A percentile compares a stretch with the other conserved stretches of the same genome.
Conservation (phyloP, 2,888 invertebrate species). For the Melieria omissa region DNA sequence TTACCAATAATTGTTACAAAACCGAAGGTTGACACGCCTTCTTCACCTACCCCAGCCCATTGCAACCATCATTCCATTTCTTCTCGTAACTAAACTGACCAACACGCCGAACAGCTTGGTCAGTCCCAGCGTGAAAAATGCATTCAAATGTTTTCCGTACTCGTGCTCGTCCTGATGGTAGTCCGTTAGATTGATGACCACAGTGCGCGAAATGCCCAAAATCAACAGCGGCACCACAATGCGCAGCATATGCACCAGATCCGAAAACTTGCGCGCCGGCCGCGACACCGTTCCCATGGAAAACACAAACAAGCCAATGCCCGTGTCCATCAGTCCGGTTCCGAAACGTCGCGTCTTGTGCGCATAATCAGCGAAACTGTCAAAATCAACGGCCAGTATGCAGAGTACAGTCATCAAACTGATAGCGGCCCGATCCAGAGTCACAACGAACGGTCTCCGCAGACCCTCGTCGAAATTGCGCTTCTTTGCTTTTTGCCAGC, state of each 20-base stretch:
- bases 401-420: conserved; percentile 81
- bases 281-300: conserved; percentile 82
- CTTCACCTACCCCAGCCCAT: conserved; percentile 60
- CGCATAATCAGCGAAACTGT: conserved; percentile 83
- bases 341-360: conserved; percentile 91
- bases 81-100: conserved; percentile 44
- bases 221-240: conserved; percentile 68
- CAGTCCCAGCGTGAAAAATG: conserved; percentile 91
- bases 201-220: conserved; percentile 74
- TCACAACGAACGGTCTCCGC: conserved; percentile 69
- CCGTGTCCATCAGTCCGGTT: conserved; percentile 93
- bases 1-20: conserved; percentile 1
- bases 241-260: conserved; percentile 50
- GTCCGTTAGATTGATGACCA: conserved; percentile 73
- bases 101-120: conserved; percentile 80
- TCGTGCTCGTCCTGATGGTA: conserved; percentile 92
- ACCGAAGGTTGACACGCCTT: neutral
- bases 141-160: conserved; percentile 98
- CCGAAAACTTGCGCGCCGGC: conserved; percentile 57
- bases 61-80: conserved; percentile 61
- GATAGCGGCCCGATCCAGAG: conserved; percentile 76
- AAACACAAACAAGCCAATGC: conserved; percentile 89
- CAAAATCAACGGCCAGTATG: conserved; percentile 95
- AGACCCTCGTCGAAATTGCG: conserved; percentile 46
- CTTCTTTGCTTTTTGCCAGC: conserved; percentile 39